phyloP scores from a whole-genome alignment of 2,888 invertebrate genomes.

The Hemaris fuciformis region DNA sequence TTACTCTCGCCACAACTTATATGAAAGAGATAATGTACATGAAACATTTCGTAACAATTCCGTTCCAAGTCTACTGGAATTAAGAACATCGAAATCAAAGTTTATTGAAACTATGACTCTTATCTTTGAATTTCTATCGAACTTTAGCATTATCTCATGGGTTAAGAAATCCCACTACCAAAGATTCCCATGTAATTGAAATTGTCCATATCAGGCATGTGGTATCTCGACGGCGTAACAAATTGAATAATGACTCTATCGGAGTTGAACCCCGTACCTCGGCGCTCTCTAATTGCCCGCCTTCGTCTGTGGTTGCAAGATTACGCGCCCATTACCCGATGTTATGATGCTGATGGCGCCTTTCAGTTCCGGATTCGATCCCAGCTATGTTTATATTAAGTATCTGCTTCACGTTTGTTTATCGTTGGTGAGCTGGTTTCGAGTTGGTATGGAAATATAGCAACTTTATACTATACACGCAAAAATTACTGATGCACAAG shows the following conservation, averaged over 20 bases:
- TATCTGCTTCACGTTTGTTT: background rate
- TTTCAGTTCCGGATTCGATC: background rate
- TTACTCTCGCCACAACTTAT: too few species aligned
- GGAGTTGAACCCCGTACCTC: constrained; percentile 25
- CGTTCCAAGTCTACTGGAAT: too few species aligned
- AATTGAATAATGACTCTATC: constrained; percentile 42
- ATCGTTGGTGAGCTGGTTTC: background rate
- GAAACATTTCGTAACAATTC: too few species aligned
- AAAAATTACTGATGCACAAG: too few species aligned
- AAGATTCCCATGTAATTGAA: background rate
- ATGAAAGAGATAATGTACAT: too few species aligned
- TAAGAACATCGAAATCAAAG: too few species aligned
- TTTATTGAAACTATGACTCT: background rate
- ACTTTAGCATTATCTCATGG: background rate
- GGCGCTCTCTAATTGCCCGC: constrained; percentile 18
- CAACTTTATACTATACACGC: background rate
- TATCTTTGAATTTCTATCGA: background rate
- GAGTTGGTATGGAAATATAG: background rate
- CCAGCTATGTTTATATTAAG: background rate
- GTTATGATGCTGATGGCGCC: background rate
- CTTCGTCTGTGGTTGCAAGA: background rate
- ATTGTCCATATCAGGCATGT: background rate
- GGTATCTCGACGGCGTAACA: constrained; percentile 22
- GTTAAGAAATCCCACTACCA: background rate
- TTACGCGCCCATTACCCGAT: background rate